Evolutionary conservation across 64 coral and sea anemone species (phyloP).

Genomic region (Catalaphyllia jardinei): DNA sequence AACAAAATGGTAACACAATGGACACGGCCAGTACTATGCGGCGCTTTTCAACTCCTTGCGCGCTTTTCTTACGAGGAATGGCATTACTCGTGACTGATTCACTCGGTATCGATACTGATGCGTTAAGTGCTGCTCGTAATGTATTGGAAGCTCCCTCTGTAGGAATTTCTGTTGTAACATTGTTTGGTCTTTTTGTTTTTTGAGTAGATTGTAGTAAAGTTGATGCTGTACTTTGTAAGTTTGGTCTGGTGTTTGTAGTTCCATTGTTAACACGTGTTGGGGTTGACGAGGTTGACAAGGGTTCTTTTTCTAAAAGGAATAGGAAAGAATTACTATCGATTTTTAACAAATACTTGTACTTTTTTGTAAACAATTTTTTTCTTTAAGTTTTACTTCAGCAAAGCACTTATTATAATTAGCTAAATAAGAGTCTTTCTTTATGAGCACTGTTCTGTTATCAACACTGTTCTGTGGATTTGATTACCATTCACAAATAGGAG

Average conservation of each 20-base stretch:
- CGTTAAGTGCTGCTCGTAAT: too few relatives aligned
- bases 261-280: not conserved
- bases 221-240: not conserved
- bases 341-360: not conserved
- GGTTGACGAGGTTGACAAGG: not conserved
- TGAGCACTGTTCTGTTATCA: too few relatives aligned
- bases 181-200: too few relatives aligned
- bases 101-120: too few relatives aligned
- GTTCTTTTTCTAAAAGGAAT: not conserved
- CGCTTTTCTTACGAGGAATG: not conserved
- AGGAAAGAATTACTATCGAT: too few relatives aligned
- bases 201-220: not conserved
- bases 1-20: not conserved
- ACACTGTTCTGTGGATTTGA: too few relatives aligned
- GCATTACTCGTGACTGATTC: not conserved
- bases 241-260: not conserved
- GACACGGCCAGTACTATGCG: not conserved
- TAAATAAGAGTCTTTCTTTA: too few relatives aligned
- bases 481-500: too few relatives aligned
- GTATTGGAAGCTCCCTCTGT: too few relatives aligned
- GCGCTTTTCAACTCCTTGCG: not conserved
- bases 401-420: too few relatives aligned
- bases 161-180: too few relatives aligned
- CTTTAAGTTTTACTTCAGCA: too few relatives aligned
- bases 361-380: not conserved